These are phyloP conservation scores for Andricus quercusramuli DNA, from an alignment of 2,888 invertebrate genomes.

Conservation along the genomic window DNA sequence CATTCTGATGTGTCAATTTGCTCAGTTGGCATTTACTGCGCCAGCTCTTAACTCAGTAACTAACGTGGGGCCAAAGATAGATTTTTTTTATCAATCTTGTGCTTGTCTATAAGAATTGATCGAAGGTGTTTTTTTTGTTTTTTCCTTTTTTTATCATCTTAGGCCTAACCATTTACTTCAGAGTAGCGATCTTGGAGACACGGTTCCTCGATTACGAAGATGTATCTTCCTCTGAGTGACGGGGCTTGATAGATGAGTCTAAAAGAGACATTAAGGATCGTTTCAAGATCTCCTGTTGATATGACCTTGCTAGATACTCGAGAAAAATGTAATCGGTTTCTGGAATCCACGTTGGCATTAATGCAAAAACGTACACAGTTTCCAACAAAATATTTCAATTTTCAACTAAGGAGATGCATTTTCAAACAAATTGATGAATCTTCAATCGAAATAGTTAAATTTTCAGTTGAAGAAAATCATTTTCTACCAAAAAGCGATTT, in stretches of 20 bases:
- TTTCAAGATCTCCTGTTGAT: conserved; percentile 19
- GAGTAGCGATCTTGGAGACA: not conserved
- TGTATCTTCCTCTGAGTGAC: not conserved
- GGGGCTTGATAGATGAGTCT: conserved; percentile 23
- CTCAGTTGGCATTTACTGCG: too few relatives aligned
- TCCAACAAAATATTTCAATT: too few relatives aligned
- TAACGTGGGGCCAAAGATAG: too few relatives aligned
- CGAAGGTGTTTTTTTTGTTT: not conserved
- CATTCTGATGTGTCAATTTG: too few relatives aligned
- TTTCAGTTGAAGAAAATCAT: too few relatives aligned
- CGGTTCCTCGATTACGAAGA: conserved; percentile 5
- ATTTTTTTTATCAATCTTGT: too few relatives aligned
- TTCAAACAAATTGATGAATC: too few relatives aligned
- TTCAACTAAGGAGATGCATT: too few relatives aligned
- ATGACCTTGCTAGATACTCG: not conserved
- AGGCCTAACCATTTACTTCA: not conserved
- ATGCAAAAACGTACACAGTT: not conserved
- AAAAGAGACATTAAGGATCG: conserved; percentile 29
- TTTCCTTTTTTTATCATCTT: not conserved
- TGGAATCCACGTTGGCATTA: not conserved
- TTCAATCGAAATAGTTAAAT: too few relatives aligned
- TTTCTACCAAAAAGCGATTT: too few relatives aligned
- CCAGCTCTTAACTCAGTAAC: too few relatives aligned
- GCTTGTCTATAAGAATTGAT: not conserved
- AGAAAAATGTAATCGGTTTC: not conserved